These are phyloP conservation scores for Acipenser oxyrinchus DNA, from an alignment of 2,797 vertebrate genomes.

Conservation along the genomic window DNA sequence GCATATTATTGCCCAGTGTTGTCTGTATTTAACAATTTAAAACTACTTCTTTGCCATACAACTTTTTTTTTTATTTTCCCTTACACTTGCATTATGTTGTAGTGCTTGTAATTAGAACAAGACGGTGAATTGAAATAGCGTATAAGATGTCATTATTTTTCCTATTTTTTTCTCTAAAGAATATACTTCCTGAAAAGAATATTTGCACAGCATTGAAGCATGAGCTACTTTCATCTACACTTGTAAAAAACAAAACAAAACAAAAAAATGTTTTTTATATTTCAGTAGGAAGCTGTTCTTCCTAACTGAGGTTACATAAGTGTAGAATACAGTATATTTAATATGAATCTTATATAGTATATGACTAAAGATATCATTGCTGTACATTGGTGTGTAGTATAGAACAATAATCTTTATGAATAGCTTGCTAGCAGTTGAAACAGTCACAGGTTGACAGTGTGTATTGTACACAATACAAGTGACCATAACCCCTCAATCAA, in stretches of 20 bases:
- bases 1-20: conserved; percentile 62
- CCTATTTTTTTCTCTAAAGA: conserved; percentile 44
- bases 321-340: conserved; percentile 95
- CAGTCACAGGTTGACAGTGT: conserved; percentile 68
- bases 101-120: conserved; percentile 68
- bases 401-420: conserved; percentile 77
- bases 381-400: conserved; percentile 90
- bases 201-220: conserved; percentile 92
- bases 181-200: conserved; percentile 58
- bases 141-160: conserved; percentile 49
- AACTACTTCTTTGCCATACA: conserved; percentile 7
- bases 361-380: conserved; percentile 85
- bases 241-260: conserved; percentile 68
- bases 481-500: conserved; percentile 55
- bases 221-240: conserved; percentile 80
- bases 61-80: conserved; percentile 43
- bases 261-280: conserved; percentile 84
- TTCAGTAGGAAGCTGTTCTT: conserved; percentile 85
- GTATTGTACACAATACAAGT: conserved; percentile 69
- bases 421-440: conserved; percentile 78
- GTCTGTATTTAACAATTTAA: conserved; percentile 25
- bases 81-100: conserved; percentile 64
- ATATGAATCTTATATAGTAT: conserved; percentile 91
- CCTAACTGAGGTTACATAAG: conserved; percentile 78
- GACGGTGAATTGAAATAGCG: conserved; percentile 43